A percentile compares a stretch with the other conserved stretches of the same genome.
Conservation (phyloP, 2,113 vertebrate species). For the Gobio gobio region DNA sequence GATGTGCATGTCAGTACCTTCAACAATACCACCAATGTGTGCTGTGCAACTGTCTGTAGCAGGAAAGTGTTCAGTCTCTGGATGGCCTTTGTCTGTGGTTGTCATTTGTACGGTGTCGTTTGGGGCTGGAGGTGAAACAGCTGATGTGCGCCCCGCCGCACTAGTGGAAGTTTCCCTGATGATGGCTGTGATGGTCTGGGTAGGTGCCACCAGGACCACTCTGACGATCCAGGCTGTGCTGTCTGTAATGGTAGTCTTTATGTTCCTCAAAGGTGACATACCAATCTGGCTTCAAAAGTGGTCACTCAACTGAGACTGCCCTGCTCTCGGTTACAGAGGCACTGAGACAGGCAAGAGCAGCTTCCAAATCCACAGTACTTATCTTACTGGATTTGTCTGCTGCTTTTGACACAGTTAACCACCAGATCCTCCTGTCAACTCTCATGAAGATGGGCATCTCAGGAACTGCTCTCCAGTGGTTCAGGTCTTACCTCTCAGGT, state of each 20-base stretch:
- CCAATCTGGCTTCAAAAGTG: too few species aligned
- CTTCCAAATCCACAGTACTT: too few species aligned
- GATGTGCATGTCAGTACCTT: slow-evolving; percentile 38
- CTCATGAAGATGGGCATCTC: too few species aligned
- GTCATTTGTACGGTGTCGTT: background rate
- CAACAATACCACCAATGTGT: slow-evolving; percentile 18
- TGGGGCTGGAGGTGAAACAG: background rate
- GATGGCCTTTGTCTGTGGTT: background rate
- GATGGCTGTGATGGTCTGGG: background rate
- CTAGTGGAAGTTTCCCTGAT: slow-evolving; percentile 12
- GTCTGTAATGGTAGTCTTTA: background rate
- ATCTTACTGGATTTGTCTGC: too few species aligned
- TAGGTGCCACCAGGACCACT: background rate
- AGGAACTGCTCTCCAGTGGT: too few species aligned
- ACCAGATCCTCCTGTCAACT: too few species aligned
- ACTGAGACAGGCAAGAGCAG: too few species aligned
- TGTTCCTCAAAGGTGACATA: slow-evolving; percentile 9
- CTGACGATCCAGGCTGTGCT: background rate
- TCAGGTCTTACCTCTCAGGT: too few species aligned
- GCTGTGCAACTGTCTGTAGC: background rate
- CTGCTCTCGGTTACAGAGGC: too few species aligned
- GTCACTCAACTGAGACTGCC: too few species aligned
- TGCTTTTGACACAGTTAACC: too few species aligned
- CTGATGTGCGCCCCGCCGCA: background rate
- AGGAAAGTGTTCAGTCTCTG: background rate